Base-by-base conservation (phyloP, 1,140 invertebrate species). In the Macrosteles quadrilineatus region DNA sequence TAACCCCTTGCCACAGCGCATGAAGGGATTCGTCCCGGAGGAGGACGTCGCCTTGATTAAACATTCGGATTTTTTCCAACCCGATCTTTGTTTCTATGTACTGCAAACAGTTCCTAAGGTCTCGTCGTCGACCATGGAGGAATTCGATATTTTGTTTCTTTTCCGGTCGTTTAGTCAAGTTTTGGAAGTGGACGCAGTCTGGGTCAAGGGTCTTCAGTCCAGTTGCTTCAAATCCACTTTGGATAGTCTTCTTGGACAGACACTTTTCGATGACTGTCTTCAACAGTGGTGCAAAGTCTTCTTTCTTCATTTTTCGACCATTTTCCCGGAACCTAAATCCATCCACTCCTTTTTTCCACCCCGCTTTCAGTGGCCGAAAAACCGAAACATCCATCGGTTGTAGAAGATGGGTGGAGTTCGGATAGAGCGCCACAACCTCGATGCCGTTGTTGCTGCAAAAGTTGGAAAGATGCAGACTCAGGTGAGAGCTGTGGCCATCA, bases 361-460 rank as follows among this genome's bases (percentile, higher is more conserved):
- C 55, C 30, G 59, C 62, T 75, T 82, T 82, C n/a, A n/a, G n/a
- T n/a, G n/a, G n/a, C n/a, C n/a, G n/a, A n/a, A n/a, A n/a, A n/a
- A n/a, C n/a, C n/a, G n/a, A n/a, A n/a, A n/a, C n/a, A n/a, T n/a
- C n/a, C n/a, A n/a, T n/a, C n/a, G n/a, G n/a, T n/a, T n/a, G 81
- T 3, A 82, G 45, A 25, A 83, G 75, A 68, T 82, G 80, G 1
- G 80, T 83, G 1, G 79, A 72, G 73, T 83, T 83, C 14, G 80
- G 80, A 47, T 76, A 77, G 2, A 83, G 68, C 6, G 78, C 75
- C 14, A 82, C 65, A 29, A 83, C 68, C 27, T 79, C 72, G 17
- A 84, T 83, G 31, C 70, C 70, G 64, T 81, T 80, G 66, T 77
- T 70, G 0, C 32, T 30, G 67, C 82, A 83, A 72, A 82, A 81